Conservation (phyloP, 2,888 invertebrate genomes). For the Taenaris catops region DNA sequence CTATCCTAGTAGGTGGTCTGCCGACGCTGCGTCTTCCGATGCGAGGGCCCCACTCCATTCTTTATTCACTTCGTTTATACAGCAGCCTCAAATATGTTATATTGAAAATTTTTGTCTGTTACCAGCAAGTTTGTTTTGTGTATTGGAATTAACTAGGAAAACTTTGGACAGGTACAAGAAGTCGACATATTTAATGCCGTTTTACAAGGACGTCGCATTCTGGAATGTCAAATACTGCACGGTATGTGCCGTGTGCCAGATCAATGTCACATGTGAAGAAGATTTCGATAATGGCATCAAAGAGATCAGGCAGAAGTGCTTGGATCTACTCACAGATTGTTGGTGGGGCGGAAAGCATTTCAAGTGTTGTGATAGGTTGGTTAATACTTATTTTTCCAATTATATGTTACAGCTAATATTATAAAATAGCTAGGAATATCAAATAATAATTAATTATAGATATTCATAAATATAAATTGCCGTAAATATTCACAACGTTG, state of each 20-base stretch:
- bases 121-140: no score
- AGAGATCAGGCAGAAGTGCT: slow-evolving; percentile 45
- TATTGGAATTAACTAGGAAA: no score
- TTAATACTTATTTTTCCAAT: neutral
- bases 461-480: no score
- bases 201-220: slow-evolving; percentile 51
- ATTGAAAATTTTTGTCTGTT: no score
- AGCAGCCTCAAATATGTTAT: no score
- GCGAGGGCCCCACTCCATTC: no score
- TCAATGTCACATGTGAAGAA: slow-evolving; percentile 43
- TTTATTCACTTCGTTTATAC: no score
- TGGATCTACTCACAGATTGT: slow-evolving; percentile 49
- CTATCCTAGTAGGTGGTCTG: no score
- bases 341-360: slow-evolving; percentile 52
- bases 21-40: no score
- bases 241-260: slow-evolving; percentile 42
- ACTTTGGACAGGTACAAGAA: slow-evolving; percentile 46
- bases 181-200: slow-evolving; percentile 32
- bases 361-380: slow-evolving; percentile 55
- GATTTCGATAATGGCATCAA: slow-evolving; percentile 36
- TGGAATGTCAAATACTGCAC: slow-evolving; percentile 54
- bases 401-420: no score
- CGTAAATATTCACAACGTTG: no score
- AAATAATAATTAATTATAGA: no score
- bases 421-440: neutral